Evolutionary conservation across 2,797 vertebrate species (phyloP).

Genomic region (Ptychadena robeensis): DNA sequence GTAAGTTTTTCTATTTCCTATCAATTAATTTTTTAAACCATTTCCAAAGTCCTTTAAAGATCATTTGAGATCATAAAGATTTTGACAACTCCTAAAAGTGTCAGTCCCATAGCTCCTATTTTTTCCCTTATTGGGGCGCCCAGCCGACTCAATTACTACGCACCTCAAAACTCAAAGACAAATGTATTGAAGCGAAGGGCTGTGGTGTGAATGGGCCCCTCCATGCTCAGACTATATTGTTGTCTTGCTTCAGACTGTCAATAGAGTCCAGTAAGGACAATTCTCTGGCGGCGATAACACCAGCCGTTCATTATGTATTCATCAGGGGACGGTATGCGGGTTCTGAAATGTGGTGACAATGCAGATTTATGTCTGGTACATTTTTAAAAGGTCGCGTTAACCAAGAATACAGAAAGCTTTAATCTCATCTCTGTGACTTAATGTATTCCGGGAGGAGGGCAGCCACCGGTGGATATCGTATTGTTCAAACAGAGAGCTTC

Average conservation of each 20-base stretch:
- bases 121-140: too few species aligned
- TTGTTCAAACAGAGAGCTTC: constrained; percentile 30
- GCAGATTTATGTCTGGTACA: constrained; percentile 51
- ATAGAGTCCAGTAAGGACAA: background rate
- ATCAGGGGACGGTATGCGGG: constrained; percentile 43
- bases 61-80: too few species aligned
- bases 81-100: too few species aligned
- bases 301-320: constrained; percentile 48
- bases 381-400: constrained; percentile 53
- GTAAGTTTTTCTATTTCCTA: too few species aligned
- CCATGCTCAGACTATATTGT: too few species aligned
- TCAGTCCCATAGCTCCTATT: too few species aligned
- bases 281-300: background rate
- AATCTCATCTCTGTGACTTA: constrained; percentile 47
- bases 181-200: too few species aligned
- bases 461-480: background rate
- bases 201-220: background rate
- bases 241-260: background rate
- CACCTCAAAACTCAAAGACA: too few species aligned
- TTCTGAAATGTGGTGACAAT: constrained; percentile 47
- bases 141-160: too few species aligned
- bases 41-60: too few species aligned
- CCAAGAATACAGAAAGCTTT: constrained; percentile 46
- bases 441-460: constrained; percentile 37
- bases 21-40: too few species aligned